Evolutionary conservation across 1,140 invertebrate species (phyloP), one percentile per base, ranked within the genome.

Genomic region (Trichonephila clavata): DNA sequence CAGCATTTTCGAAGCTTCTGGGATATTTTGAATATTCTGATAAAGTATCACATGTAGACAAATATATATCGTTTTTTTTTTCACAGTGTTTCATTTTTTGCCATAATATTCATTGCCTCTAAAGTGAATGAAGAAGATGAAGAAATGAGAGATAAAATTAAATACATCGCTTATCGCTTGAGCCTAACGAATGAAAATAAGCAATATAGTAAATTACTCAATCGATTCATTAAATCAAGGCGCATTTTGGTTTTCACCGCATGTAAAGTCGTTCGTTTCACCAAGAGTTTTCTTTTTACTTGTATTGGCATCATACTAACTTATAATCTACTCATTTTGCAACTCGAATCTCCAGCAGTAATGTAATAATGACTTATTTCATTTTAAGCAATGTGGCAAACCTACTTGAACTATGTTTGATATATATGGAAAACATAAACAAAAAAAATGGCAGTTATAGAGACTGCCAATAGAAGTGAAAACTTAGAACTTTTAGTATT

Each of bases 261-360:
- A 1, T 65, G 24, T 4, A 60, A 60, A n/a, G 39, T 61, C 10
- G 65, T 87, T 21, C 18, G 21, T 39, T 87, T 87, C 18, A 65
- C n/a, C 6, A 87, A 87, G 21, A 65, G 27, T 18, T 63, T 87
- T n/a, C 24, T 87, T 24, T 39, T 87, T 57, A 39, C 59, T 1
- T 87, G 60, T 13, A 32, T 20, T 39, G 86, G 86, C 16, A 60
- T 87, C 18, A 18, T 87, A 21, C 63, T 87, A 21, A 57, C 86
- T 32, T 87, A 87, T 39, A 87, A 87, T 24, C 21, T 87, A 21
- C 86, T 87, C 1, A 87, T 87, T 87, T 39, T 87, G 21, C 86
- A 87, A 21, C 1, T 87, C 0, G 21, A 87, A 10, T 32, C 24
- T 2, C 4, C 7, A 8, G 10, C 7, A 50, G 50, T 10, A 50